phyloP scores from a whole-genome alignment of 1,140 invertebrate genomes.

The Kradibia gibbosae region DNA sequence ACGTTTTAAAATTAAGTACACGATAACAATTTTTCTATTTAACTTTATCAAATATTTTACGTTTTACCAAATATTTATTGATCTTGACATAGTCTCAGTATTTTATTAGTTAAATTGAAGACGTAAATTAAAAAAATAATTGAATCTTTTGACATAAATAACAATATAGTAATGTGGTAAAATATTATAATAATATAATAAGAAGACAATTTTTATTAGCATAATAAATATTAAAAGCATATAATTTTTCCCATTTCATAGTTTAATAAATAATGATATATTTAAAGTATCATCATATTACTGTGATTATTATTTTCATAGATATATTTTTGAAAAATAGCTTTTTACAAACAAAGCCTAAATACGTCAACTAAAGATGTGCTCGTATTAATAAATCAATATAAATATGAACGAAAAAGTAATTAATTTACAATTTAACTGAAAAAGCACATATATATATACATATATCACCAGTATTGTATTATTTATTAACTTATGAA shows the following conservation, averaged over 20 bases:
- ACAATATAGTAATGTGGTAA: too few relatives aligned
- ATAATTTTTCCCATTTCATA: not conserved
- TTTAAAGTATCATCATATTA: not conserved
- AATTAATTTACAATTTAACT: too few relatives aligned
- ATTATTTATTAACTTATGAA: too few relatives aligned
- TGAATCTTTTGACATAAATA: too few relatives aligned
- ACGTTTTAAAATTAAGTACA: not conserved
- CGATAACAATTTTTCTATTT: not conserved
- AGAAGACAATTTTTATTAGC: too few relatives aligned
- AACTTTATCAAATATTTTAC: not conserved
- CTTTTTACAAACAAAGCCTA: not conserved
- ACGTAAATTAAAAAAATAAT: not conserved
- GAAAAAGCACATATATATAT: too few relatives aligned
- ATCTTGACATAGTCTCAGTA: not conserved
- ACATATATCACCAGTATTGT: too few relatives aligned
- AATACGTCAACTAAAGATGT: too few relatives aligned
- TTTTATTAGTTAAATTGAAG: not conserved
- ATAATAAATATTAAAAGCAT: too few relatives aligned
- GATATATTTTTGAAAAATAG: not conserved
- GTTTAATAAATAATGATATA: not conserved
- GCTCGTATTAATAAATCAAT: too few relatives aligned
- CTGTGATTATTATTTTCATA: not conserved
- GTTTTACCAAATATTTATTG: slow-evolving; percentile 17
- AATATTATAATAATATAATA: too few relatives aligned
- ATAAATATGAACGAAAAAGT: too few relatives aligned